phyloP scores from a whole-genome alignment of 2,797 vertebrate species.

The Tarsius wallacei region DNA sequence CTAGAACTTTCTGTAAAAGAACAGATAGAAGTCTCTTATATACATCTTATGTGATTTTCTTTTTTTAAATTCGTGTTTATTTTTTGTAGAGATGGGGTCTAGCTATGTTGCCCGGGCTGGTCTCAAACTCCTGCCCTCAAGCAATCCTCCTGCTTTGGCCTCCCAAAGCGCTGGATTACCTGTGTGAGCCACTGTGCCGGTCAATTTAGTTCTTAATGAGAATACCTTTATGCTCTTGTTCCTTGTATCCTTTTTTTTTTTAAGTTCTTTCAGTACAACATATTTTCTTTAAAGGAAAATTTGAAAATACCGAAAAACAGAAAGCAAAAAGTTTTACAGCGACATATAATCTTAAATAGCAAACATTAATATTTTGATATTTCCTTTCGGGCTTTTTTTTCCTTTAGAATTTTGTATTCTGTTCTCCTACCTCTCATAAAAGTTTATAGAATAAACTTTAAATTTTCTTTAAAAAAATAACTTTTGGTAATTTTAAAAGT shows the following conservation, averaged over 20 bases:
- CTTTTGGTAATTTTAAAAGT: slow-evolving; percentile 46
- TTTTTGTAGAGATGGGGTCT: no score
- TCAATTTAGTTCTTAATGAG: slow-evolving; percentile 52
- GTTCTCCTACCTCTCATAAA: not conserved
- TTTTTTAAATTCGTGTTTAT: no score
- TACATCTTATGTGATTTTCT: not conserved
- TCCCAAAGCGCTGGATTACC: no score
- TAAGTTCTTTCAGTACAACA: not conserved
- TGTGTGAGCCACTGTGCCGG: no score
- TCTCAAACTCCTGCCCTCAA: no score
- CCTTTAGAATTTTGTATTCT: not conserved
- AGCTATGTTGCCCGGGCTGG: no score
- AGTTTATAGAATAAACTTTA: not conserved
- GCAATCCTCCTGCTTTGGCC: no score
- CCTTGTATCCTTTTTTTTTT: slow-evolving; percentile 7
- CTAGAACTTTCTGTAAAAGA: slow-evolving; percentile 30
- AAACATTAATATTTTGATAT: slow-evolving; percentile 20
- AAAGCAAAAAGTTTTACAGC: slow-evolving; percentile 29
- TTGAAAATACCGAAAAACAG: slow-evolving; percentile 29
- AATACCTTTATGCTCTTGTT: not conserved
- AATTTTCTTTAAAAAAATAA: slow-evolving; percentile 32
- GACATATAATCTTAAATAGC: not conserved
- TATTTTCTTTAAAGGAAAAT: slow-evolving; percentile 55
- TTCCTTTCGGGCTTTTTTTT: not conserved
- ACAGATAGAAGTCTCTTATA: not conserved